phyloP scores from a whole-genome alignment of 2,888 invertebrate genomes.

The Patella ulyssiponensis region DNA sequence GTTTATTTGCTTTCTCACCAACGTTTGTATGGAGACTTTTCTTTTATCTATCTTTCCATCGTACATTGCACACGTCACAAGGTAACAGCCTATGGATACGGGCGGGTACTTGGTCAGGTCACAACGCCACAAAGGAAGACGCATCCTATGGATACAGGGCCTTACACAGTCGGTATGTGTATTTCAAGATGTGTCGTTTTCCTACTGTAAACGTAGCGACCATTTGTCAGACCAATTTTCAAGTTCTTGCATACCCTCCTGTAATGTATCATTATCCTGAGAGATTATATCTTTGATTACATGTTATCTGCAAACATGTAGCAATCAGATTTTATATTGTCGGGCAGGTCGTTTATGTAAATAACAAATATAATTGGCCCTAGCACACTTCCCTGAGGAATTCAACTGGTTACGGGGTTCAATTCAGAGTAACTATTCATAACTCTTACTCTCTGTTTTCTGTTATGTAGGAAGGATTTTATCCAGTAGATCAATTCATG shows the following conservation, averaged over 20 bases:
- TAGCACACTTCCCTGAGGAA: constrained; percentile 25
- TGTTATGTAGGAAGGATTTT: neutral
- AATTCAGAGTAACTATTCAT: neutral
- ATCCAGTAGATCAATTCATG: constrained; percentile 11
- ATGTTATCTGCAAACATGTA: constrained; percentile 34
- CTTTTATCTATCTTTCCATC: too few species aligned
- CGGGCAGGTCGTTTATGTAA: constrained; percentile 35
- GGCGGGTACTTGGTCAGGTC: too few species aligned
- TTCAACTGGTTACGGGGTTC: neutral
- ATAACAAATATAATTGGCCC: constrained; percentile 32
- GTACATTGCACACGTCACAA: too few species aligned
- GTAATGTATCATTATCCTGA: neutral
- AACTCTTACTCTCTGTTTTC: constrained; percentile 15
- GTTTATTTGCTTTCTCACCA: too few species aligned
- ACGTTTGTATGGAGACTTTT: too few species aligned
- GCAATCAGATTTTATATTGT: constrained; percentile 9
- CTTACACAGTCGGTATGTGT: too few species aligned
- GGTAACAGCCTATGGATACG: too few species aligned
- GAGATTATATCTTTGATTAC: neutral
- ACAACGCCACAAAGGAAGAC: too few species aligned
- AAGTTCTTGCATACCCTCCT: constrained; percentile 19
- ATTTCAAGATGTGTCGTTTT: too few species aligned
- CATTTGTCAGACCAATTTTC: too few species aligned
- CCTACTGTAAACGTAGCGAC: too few species aligned
- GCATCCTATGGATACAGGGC: too few species aligned